Conservation (phyloP, 2,888 invertebrate species). For the Zonitis immaculata region DNA sequence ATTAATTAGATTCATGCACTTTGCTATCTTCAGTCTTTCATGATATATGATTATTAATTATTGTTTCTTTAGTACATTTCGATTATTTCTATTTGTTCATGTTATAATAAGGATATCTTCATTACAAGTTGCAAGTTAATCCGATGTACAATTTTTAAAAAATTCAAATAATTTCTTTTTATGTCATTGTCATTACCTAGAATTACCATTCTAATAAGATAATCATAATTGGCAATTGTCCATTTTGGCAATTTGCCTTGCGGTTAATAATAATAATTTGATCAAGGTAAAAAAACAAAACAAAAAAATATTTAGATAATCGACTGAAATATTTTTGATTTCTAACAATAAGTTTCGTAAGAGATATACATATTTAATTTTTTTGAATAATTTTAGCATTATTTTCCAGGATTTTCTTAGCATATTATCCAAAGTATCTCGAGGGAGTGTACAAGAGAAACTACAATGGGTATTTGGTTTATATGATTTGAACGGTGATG, state of each 20-base stretch:
- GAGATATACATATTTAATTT: no score
- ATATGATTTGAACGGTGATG: slow-evolving; percentile 84
- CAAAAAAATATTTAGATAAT: no score
- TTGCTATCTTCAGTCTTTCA: not conserved
- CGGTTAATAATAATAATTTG: not conserved
- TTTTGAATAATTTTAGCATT: no score
- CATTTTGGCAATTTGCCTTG: not conserved
- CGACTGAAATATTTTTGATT: no score
- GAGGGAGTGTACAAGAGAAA: slow-evolving; percentile 80
- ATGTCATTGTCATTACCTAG: not conserved
- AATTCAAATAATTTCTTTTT: no score
- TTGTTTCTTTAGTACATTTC: not conserved
- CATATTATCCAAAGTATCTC: slow-evolving; percentile 76
- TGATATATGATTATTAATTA: not conserved
- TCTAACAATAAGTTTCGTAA: no score
- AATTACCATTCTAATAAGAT: not conserved
- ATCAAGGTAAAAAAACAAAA: not conserved
- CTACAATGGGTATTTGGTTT: slow-evolving; percentile 84
- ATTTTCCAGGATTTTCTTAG: slow-evolving; percentile 76
- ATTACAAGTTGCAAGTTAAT: no score
- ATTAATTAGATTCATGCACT: not conserved
- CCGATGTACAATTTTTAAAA: no score
- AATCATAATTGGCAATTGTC: not conserved
- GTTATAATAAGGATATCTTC: not conserved
- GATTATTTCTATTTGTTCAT: not conserved